Base-by-base conservation (phyloP, 2,113 vertebrate species). In the Melanostigma gelatinosum region DNA sequence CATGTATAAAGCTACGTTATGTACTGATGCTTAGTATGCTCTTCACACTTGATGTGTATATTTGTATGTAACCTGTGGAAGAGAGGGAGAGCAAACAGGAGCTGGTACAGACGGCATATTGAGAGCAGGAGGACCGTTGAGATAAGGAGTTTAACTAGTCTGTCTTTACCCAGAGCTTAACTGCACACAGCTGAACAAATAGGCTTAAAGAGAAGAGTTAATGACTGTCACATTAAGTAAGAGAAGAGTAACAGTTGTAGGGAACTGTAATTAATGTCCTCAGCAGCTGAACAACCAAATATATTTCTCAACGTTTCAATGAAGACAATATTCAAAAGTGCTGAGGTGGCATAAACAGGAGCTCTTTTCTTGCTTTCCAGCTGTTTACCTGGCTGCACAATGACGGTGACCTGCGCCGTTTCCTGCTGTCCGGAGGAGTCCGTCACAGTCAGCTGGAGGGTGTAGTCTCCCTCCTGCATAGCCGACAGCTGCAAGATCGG, bases 391-490 rank as follows among this genome's bases (percentile, higher is more conserved):
- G 98, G 98, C 86, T 98, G 97, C 62, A 99, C 97, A 44, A 99
- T 97, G 61, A 99, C 98, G 0, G 97, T 99, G 94, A 99, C 98
- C 74, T 97, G 95, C 20, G 96, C 95, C 0, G 97, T 99, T 89
- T 96, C 96, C 86, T 99, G 97, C 88, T 99, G 98, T 75, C 97
- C 97, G 38, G 95, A 90, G 0, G 97, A 97, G 93, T 99, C 98
- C 0, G 96, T 98, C 84, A 99, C 97, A 0, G 96, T 99, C 27
- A 99, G 96, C 92, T 98, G 96, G 89, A 99, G 98, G 55, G 98
- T 99, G 84, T 99, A 99, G 90, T 99, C 98, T 50, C 98, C 98
- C 91, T 99, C 98, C 87, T 99, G 97, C 96, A 99, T 96, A 6
- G 97, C 97, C 6, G 98, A 99, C 62, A 99, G 95, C 94, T 99